These are phyloP conservation scores for Scytalopus superciliaris DNA, from an alignment of 2,113 vertebrate genomes.

Conservation along the genomic window DNA sequence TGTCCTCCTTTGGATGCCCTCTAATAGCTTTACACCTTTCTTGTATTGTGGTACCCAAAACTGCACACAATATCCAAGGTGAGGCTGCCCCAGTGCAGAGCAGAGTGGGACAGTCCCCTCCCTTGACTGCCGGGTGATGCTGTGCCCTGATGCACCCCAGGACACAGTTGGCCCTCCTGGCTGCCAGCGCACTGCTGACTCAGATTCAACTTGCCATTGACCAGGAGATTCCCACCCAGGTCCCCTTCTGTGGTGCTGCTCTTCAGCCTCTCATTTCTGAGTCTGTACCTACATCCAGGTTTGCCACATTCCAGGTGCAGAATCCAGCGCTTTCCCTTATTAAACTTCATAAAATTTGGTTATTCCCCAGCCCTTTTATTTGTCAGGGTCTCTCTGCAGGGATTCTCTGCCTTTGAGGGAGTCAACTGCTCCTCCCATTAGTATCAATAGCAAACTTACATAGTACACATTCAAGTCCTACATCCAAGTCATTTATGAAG, in stretches of 20 bases:
- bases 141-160: neutral
- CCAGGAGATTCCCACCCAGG: no score
- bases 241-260: fast-evolving
- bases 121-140: fast-evolving
- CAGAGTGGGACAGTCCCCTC: neutral
- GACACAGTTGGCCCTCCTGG: fast-evolving
- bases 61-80: neutral
- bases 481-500: neutral
- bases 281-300: fast-evolving
- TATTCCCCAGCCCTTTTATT: neutral
- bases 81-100: fast-evolving
- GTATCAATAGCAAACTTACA: neutral
- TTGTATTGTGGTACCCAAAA: fast-evolving
- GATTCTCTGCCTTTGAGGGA: neutral
- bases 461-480: neutral
- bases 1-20: neutral
- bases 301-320: fast-evolving
- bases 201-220: fast-evolving
- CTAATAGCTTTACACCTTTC: fast-evolving
- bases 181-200: neutral
- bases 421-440: neutral
- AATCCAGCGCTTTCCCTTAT: neutral
- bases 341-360: neutral
- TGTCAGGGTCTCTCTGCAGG: neutral
- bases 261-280: neutral